Evolutionary conservation across 2,888 invertebrate genomes (phyloP).

Genomic region (Dioctria linearis): DNA sequence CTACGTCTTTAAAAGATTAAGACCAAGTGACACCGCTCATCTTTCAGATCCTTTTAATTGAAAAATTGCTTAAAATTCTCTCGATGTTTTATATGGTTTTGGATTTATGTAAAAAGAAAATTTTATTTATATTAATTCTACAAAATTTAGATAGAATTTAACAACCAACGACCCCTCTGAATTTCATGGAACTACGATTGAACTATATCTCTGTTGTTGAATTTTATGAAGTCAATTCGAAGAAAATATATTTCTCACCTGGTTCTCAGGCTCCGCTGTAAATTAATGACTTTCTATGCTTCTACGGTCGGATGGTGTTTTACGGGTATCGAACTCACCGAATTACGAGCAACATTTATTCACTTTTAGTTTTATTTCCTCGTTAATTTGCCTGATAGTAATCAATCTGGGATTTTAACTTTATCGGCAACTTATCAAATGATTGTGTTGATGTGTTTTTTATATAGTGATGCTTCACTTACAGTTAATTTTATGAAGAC

Average conservation of each 20-base stretch:
- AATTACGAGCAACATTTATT: conserved; percentile 47
- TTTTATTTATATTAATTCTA: conserved; percentile 1
- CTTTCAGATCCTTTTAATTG: neutral
- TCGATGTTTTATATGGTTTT: neutral
- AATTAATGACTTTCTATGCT: conserved; percentile 38
- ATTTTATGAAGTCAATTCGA: conserved; percentile 28
- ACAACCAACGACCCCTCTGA: conserved; percentile 4
- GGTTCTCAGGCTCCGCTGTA: conserved; percentile 36
- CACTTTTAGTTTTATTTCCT: conserved; percentile 48
- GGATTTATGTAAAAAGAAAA: neutral
- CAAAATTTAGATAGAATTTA: neutral
- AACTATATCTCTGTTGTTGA: neutral
- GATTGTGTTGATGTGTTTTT: conserved; percentile 48
- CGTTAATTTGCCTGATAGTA: conserved; percentile 47
- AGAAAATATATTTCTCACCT: conserved; percentile 49
- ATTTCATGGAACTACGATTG: conserved; percentile 8
- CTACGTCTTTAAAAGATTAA: too few species aligned
- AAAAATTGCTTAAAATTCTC: neutral
- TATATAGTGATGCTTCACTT: neutral
- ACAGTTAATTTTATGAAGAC: conserved; percentile 36
- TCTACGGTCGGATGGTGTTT: conserved; percentile 37
- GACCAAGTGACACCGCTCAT: too few species aligned
- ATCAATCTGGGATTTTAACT: conserved; percentile 41
- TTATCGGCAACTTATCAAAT: conserved; percentile 48
- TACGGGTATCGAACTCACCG: conserved; percentile 49